Evolutionary conservation across 2,888 invertebrate genomes (phyloP).

Genomic region (Drosophila nr. fundita): DNA sequence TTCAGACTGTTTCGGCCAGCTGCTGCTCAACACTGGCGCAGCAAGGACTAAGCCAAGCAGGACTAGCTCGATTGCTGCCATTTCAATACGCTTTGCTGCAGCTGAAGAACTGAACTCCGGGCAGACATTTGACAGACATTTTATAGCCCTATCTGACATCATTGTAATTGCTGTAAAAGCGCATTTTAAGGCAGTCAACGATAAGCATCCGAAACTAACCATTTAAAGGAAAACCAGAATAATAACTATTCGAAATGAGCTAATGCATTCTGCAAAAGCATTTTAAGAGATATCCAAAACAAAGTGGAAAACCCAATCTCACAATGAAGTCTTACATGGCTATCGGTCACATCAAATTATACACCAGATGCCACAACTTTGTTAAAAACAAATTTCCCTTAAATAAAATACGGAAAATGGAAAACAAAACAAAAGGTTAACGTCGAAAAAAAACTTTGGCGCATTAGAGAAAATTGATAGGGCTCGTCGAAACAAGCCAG

Average conservation of each 20-base stretch:
- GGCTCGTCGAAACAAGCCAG: not conserved
- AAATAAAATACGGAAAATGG: not conserved
- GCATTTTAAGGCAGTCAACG: conserved; percentile 13
- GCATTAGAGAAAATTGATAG: not conserved
- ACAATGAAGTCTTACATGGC: not conserved
- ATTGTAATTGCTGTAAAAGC: conserved; percentile 50
- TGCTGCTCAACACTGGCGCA: not conserved
- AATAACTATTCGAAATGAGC: not conserved
- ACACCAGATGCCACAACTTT: not conserved
- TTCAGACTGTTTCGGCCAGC: not conserved
- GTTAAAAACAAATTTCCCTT: not conserved
- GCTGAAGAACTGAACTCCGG: conserved; percentile 21
- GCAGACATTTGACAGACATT: not conserved
- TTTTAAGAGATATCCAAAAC: not conserved
- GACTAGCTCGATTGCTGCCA: conserved; percentile 23
- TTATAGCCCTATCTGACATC: conserved; percentile 36
- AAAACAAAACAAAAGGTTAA: not conserved
- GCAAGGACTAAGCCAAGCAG: conserved; percentile 17
- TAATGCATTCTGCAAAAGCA: not conserved
- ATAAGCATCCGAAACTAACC: conserved; percentile 24
- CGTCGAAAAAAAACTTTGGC: not conserved
- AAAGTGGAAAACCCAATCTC: not conserved
- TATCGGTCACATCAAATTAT: not conserved
- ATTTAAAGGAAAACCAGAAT: not conserved
- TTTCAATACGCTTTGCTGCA: conserved; percentile 15